Base-by-base conservation (phyloP, 2,888 invertebrate species). In the Euzophera pinguis region DNA sequence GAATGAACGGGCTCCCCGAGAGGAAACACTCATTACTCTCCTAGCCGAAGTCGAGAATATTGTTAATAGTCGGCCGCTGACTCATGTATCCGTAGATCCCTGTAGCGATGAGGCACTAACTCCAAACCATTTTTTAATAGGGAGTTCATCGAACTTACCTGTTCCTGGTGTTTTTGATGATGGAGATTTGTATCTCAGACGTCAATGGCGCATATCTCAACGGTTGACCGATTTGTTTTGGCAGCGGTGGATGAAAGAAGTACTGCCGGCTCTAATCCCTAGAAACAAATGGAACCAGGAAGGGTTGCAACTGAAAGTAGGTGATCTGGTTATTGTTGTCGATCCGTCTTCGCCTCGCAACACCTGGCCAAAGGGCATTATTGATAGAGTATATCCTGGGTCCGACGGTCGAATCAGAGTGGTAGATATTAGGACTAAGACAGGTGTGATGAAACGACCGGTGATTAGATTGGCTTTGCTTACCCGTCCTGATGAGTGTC, bases 1-100 rank as follows among this genome's bases (percentile, higher is more conserved):
- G 8, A 38, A 13, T 7, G 38, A 38, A 38, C 2, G 38, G 6
- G 14, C 14, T 4, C 37, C 37, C 4, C 55, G 56, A 42, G 58
- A 58, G 0, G 22, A 65, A 34, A 63, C 61, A 13, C 38, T 59
- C 1, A 62, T 64, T 16, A 60, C 62, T 0, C 60, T 61, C 0
- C 50, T 62, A 51, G 57, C 12, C 6, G 38, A 38, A 14, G 38
- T 38, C 14, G 38, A 38, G 13, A 38, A 38, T 14, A 13, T 38
- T 53, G 10, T 50, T 62, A 0, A 55, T 61, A 0, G 39, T 61
- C 2, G 58, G 60, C 1, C 27, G 61, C 14, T 38, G 53, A 1
- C 22, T 50, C 34, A 53, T 55, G 34, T 57, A 54, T 47, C 47
- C 0, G 48, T 48, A 1, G 48, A 48, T n/a, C 48, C 48, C 1